These are phyloP conservation scores for Cyphomyrus discorhynchus DNA, from an alignment of 2,113 vertebrate species.

Conservation along the genomic window DNA sequence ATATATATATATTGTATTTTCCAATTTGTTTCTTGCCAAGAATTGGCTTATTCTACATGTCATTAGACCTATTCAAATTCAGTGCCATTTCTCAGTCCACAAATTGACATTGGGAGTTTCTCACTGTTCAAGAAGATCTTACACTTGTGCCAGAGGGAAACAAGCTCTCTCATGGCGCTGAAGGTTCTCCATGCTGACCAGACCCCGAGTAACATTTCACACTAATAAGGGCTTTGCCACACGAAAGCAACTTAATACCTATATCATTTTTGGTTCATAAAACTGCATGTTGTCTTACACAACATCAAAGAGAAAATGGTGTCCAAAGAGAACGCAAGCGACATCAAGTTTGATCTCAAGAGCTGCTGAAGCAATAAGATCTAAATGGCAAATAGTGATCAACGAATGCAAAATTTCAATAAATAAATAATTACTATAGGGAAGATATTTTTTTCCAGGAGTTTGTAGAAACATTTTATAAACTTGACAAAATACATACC, in stretches of 20 bases:
- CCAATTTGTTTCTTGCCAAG: constrained; percentile 44
- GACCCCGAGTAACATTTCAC: not conserved
- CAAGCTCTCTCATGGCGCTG: not conserved
- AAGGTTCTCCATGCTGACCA: not conserved
- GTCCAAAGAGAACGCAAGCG: not conserved
- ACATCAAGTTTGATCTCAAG: not conserved
- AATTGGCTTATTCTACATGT: constrained; percentile 44
- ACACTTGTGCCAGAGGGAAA: not conserved
- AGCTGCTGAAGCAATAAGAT: not conserved
- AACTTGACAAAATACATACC: not conserved
- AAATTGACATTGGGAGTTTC: constrained; percentile 17
- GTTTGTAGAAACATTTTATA: not conserved
- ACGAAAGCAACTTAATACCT: not conserved
- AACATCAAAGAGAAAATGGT: not conserved
- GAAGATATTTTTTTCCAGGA: not conserved
- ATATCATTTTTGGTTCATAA: not conserved
- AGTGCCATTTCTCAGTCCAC: constrained; percentile 38
- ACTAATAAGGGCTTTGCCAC: not conserved
- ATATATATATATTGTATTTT: constrained; percentile 49
- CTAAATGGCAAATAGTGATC: not conserved
- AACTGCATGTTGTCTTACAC: not conserved
- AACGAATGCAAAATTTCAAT: not conserved
- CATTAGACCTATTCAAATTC: constrained; percentile 49
- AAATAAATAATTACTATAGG: not conserved
- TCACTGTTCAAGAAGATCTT: not conserved